phyloP scores from a whole-genome alignment of 2,888 invertebrate genomes.

The Osmoderma eremita region DNA sequence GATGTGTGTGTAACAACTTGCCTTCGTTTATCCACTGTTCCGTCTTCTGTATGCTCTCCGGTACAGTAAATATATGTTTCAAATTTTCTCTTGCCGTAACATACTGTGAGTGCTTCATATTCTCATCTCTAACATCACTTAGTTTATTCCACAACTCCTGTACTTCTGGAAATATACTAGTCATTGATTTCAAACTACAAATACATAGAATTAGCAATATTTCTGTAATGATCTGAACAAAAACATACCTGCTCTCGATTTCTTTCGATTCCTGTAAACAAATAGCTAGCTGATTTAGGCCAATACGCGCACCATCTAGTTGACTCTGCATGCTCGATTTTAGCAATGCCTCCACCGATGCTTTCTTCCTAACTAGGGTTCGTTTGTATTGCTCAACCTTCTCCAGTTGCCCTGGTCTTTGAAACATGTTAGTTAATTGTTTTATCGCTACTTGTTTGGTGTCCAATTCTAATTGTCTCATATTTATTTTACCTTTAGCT shows the following conservation, averaged over 20 bases:
- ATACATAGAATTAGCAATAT: background rate
- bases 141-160: conserved; percentile 83
- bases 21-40: conserved; percentile 94
- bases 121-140: conserved; percentile 89
- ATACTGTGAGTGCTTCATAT: conserved; percentile 94
- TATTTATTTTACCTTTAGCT: conserved; percentile 57
- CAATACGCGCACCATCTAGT: conserved; percentile 94
- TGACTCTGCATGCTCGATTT: conserved; percentile 99
- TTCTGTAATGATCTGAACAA: too few relatives aligned
- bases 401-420: conserved; percentile 94
- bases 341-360: conserved; percentile 92
- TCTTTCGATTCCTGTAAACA: conserved; percentile 88
- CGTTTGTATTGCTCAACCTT: conserved; percentile 85
- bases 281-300: conserved; percentile 87
- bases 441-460: conserved; percentile 82
- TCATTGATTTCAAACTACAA: conserved; percentile 79
- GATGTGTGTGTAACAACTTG: conserved; percentile 93
- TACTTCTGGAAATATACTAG: conserved; percentile 77
- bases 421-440: conserved; percentile 91
- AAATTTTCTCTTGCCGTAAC: conserved; percentile 98
- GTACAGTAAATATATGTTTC: conserved; percentile 97
- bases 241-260: conserved; percentile 67
- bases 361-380: conserved; percentile 80
- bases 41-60: conserved; percentile 94
- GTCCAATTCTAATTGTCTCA: conserved; percentile 80